Evolutionary conservation across 2,888 invertebrate genomes (phyloP).

Genomic region (Lasioglossum villosulum): DNA sequence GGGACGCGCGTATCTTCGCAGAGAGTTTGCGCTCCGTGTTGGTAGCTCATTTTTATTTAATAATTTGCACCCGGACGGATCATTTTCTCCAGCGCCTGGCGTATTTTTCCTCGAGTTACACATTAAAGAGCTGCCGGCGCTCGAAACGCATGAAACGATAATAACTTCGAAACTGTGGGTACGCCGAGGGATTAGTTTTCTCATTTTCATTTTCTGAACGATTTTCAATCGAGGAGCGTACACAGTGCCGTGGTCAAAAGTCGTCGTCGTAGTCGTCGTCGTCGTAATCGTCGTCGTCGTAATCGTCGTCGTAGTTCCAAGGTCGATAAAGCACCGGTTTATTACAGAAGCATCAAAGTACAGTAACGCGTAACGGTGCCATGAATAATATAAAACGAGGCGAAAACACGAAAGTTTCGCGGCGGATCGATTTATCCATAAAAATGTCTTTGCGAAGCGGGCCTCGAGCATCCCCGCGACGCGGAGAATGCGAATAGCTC

Average conservation of each 20-base stretch:
- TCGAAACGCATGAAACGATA: background rate
- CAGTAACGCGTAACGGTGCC: constrained; percentile 6
- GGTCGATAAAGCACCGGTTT: background rate
- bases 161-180: background rate
- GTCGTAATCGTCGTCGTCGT: background rate
- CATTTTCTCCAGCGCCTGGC: background rate
- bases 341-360: constrained; percentile 16
- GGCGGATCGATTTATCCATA: constrained; percentile 33
- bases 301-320: background rate
- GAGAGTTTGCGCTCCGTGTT: background rate
- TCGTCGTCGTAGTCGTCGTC: background rate
- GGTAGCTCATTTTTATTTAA: background rate
- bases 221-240: background rate
- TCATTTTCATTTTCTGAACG: background rate
- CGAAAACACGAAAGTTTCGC: background rate
- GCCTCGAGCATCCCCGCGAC: constrained; percentile 11
- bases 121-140: background rate
- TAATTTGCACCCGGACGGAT: background rate
- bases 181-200: background rate
- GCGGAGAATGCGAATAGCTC: constrained; percentile 23
- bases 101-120: background rate
- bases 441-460: constrained; percentile 34
- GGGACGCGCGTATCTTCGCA: background rate
- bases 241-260: background rate
- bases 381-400: constrained; percentile 14